Percentiles rank a stretch among this genome's conserved stretches.
These are phyloP conservation scores for Phylloscopus collybita DNA, from an alignment of 2,797 vertebrate genomes.

Conservation along the genomic window DNA sequence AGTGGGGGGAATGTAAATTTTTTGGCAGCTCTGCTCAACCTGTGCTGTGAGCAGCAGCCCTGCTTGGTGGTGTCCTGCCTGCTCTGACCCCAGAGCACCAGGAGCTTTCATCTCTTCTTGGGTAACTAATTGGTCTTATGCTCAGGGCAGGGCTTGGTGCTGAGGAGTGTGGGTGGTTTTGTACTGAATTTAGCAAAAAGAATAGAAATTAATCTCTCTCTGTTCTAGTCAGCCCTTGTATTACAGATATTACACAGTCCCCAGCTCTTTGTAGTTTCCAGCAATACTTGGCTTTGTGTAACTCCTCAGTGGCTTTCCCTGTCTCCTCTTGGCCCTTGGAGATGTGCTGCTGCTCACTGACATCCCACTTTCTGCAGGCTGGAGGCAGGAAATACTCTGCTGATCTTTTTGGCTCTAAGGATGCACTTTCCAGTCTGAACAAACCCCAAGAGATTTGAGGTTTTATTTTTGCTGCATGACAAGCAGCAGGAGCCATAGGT, in stretches of 20 bases:
- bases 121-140: accelerated
- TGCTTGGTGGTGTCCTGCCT: neutral
- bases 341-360: neutral
- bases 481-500: neutral
- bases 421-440: neutral
- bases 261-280: neutral
- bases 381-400: neutral
- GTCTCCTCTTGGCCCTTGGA: neutral
- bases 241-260: neutral
- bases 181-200: neutral
- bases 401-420: neutral
- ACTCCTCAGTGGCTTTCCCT: neutral
- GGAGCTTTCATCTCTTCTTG: neutral
- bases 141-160: neutral
- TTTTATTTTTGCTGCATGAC: neutral
- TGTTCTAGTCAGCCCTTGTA: neutral
- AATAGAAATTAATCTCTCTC: neutral
- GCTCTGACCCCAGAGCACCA: neutral
- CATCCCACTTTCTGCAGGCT: neutral
- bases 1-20: no score
- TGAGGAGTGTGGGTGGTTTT: neutral
- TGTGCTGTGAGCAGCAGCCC: neutral
- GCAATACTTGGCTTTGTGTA: neutral
- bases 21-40: neutral
- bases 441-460: neutral